A percentile compares a stretch with the other conserved stretches of the same genome.
These are phyloP conservation scores for Dendrophyllia cribrosa DNA, from an alignment of 64 coral and sea anemone genomes.

Conservation along the genomic window DNA sequence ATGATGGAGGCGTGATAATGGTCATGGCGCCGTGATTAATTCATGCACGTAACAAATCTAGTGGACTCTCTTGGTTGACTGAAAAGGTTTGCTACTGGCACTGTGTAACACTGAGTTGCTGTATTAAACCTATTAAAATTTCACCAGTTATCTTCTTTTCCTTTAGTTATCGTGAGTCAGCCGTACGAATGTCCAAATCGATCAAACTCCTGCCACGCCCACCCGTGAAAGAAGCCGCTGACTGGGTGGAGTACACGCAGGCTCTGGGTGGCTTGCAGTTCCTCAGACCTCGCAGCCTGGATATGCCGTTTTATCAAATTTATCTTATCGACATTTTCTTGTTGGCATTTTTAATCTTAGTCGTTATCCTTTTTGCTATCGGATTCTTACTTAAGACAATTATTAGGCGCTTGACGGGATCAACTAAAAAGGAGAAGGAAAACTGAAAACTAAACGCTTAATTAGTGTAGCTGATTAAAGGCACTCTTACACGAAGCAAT, in stretches of 20 bases:
- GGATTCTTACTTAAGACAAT: not conserved
- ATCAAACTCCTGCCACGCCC: conserved; percentile 33
- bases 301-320: conserved; percentile 54
- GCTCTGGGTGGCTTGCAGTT: conserved; percentile 37
- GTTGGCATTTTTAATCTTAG: not conserved
- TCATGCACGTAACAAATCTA: too few species aligned
- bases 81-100: too few species aligned
- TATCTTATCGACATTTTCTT: conserved; percentile 41
- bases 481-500: too few species aligned
- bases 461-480: too few species aligned
- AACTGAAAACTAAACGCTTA: not conserved
- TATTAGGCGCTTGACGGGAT: not conserved
- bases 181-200: conserved; percentile 10
- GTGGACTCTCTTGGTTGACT: too few species aligned
- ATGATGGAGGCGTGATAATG: too few species aligned
- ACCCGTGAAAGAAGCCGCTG: conserved; percentile 62
- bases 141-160: not conserved
- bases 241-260: conserved; percentile 51
- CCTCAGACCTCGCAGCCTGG: conserved; percentile 26
- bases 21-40: too few species aligned
- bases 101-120: too few species aligned
- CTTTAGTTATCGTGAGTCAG: conserved; percentile 40
- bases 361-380: not conserved
- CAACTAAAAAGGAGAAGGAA: not conserved
- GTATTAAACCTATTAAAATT: too few species aligned